phyloP scores from a whole-genome alignment of 2,888 invertebrate genomes.

The Sicus ferrugineus region DNA sequence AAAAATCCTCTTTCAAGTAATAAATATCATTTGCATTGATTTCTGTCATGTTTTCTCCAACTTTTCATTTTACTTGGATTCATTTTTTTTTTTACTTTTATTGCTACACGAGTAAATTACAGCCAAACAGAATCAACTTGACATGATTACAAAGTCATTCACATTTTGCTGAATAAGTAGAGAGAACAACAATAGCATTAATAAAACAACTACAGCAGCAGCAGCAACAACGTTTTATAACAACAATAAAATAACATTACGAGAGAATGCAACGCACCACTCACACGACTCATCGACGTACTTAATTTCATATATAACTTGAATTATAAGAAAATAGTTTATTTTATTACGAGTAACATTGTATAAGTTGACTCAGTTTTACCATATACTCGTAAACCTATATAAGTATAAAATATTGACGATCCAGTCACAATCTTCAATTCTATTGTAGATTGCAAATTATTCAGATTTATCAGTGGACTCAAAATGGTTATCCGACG shows the following conservation, averaged over 20 bases:
- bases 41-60: background rate
- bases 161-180: slow-evolving; percentile 34
- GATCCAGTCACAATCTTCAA: background rate
- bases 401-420: background rate
- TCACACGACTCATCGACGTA: background rate
- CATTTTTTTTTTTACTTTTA: background rate
- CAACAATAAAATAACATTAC: background rate
- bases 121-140: slow-evolving; percentile 42
- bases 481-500: too few relatives aligned
- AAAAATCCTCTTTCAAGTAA: background rate
- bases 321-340: too few relatives aligned
- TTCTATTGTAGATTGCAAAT: background rate
- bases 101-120: background rate
- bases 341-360: background rate
- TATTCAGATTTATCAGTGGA: too few relatives aligned
- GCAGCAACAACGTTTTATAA: background rate
- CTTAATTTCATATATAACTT: background rate
- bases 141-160: slow-evolving; percentile 47
- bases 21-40: background rate
- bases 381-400: background rate
- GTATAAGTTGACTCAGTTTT: background rate
- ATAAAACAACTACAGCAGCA: background rate
- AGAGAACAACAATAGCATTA: background rate
- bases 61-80: background rate
- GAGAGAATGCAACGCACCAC: background rate